These are phyloP conservation scores for Apis cerana DNA, from an alignment of 1,140 invertebrate species.

Conservation along the genomic window DNA sequence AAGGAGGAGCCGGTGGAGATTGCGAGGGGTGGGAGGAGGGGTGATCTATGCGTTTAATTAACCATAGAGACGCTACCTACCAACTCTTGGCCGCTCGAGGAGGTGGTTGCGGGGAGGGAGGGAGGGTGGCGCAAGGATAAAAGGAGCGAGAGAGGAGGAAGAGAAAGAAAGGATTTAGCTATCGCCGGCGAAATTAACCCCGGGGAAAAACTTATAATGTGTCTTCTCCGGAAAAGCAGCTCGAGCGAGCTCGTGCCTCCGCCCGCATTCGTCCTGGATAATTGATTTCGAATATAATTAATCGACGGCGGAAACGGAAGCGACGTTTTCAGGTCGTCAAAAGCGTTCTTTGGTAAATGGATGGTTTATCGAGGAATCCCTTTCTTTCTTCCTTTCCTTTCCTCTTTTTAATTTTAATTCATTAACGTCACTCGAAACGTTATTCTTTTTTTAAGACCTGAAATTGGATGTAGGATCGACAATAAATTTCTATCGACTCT, in stretches of 20 bases:
- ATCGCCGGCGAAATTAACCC: conserved; percentile 72
- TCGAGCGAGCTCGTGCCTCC: conserved; percentile 43
- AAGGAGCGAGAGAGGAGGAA: conserved; percentile 57
- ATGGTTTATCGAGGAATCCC: no score
- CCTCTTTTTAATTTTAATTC: no score
- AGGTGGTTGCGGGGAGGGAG: conserved; percentile 45
- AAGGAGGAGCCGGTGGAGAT: conserved; percentile 59
- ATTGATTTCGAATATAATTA: conserved; percentile 67
- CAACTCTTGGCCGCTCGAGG: conserved; percentile 73
- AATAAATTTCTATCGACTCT: no score
- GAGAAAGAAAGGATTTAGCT: conserved; percentile 63
- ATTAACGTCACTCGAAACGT: no score
- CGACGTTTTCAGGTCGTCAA: background rate
- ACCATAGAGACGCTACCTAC: conserved; percentile 79
- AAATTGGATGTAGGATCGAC: no score
- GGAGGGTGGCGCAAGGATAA: conserved; percentile 58
- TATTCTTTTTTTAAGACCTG: no score
- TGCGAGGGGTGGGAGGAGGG: conserved; percentile 59
- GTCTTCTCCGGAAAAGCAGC: conserved; percentile 69
- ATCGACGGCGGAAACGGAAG: conserved; percentile 31
- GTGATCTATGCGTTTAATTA: conserved; percentile 81
- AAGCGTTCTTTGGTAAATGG: no score
- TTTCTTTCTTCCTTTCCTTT: no score
- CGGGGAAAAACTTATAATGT: conserved; percentile 75
- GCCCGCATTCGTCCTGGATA: conserved; percentile 55